Percentiles rank a stretch among this genome's conserved stretches.
Evolutionary conservation across 2,888 invertebrate genomes (phyloP).

Genomic region (Rhagonycha fulva): DNA sequence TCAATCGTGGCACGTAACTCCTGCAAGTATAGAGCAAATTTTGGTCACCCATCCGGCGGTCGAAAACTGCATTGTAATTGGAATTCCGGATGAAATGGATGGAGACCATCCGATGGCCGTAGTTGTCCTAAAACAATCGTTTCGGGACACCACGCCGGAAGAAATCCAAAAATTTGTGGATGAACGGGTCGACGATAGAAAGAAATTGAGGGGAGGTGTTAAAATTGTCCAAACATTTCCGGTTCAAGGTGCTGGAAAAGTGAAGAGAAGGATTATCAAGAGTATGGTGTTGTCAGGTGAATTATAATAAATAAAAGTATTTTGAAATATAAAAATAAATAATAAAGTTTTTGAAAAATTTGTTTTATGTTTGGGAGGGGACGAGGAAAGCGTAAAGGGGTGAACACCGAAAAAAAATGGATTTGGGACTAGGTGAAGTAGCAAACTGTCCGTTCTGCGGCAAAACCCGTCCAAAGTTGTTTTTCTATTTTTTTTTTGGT

Average conservation of each 20-base stretch:
- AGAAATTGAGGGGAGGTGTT: not conserved
- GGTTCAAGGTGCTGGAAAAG: not conserved
- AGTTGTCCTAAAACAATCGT: conserved; percentile 34
- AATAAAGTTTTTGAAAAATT: not conserved
- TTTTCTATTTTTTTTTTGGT: no score
- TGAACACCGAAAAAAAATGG: no score
- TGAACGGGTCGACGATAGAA: not conserved
- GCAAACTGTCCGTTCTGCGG: no score
- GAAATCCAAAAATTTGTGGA: conserved; percentile 3
- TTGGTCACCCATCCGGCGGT: conserved; percentile 46
- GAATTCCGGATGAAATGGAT: conserved; percentile 46
- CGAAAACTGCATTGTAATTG: conserved; percentile 41
- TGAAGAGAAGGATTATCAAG: not conserved
- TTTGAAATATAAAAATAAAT: no score
- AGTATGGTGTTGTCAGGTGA: not conserved
- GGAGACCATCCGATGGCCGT: conserved; percentile 47
- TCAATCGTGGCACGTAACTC: conserved; percentile 56
- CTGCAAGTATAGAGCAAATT: conserved; percentile 43
- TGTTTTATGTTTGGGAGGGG: no score
- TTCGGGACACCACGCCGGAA: not conserved
- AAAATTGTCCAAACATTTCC: not conserved
- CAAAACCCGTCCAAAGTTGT: no score
- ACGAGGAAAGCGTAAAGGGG: no score
- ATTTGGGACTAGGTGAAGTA: no score
- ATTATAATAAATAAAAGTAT: not conserved